Evolutionary conservation across 2,888 invertebrate genomes (phyloP), one percentile per base, ranked within the genome.

Genomic region (Nemotelus nigrinus): DNA sequence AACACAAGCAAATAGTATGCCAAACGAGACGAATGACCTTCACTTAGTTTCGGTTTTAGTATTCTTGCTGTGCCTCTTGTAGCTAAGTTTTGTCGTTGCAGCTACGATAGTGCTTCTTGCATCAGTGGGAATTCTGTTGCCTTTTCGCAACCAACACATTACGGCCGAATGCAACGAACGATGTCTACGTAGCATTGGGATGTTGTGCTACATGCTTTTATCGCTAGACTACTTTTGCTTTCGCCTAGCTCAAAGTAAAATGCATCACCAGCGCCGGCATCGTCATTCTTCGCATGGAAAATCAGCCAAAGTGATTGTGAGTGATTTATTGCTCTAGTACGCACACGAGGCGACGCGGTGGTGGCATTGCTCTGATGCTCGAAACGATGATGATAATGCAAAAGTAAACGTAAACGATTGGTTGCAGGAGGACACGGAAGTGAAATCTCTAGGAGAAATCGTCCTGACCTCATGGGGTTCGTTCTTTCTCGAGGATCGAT

Each of bases 301-400:
- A 71, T 43, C 71, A 57, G 53, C 55, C 53, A 55, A 71, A 57
- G 71, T 71, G 57, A 71, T 71, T 71, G 55, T 44, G 44, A 44
- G 57, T 71, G 71, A 71, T 71, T 71, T 71, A 71, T 71, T 55
- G 71, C 71, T 55, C 43, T 44, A 8, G 25, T 25, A 57, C 55
- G 57, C 43, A 71, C 71, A 45, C 47, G 41, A 43, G 10, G 8
- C 39, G 10, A 45, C 44, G 44, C 45, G 3, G 7, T 44, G 65
- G 47, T 47, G 63, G 63, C 39, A 39, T 63, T 3, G 8, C 63
- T n/a, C 63, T 57, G 25, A 39, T 63, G 25, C 8, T 43, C 41
- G 63, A 8, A 63, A 63, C 43, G 6, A 5, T 25, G 39, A 7
- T 53, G 7, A 53, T 10, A 53, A 7, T 53, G 63, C 10, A 63